These are phyloP conservation scores for Xylocampa areola DNA, from an alignment of 2,888 invertebrate genomes.

Conservation along the genomic window DNA sequence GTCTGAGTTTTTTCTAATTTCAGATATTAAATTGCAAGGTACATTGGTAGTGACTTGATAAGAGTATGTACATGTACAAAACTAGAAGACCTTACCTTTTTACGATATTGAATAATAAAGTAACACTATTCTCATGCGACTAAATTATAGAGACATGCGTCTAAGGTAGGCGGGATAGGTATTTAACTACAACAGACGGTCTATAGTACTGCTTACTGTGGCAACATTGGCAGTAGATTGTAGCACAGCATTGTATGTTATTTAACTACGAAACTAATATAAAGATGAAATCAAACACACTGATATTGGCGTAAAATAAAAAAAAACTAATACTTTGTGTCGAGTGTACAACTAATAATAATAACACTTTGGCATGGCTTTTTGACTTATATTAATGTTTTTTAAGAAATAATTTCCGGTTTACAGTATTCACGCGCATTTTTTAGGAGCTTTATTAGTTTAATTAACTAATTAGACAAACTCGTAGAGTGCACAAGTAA, in stretches of 20 bases:
- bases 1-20: slow-evolving; percentile 56
- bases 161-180: slow-evolving; percentile 58
- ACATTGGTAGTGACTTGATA: slow-evolving; percentile 8
- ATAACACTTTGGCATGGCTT: too few relatives aligned
- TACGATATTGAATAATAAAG: slow-evolving; percentile 13
- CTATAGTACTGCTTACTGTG: slow-evolving; percentile 56
- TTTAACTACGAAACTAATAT: slow-evolving; percentile 55
- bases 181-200: slow-evolving; percentile 64
- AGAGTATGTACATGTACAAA: slow-evolving; percentile 23
- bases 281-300: slow-evolving; percentile 37
- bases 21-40: slow-evolving; percentile 37
- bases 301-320: slow-evolving; percentile 18
- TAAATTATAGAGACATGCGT: slow-evolving; percentile 64
- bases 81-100: slow-evolving; percentile 56
- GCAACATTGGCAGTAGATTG: slow-evolving; percentile 64
- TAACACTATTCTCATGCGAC: slow-evolving; percentile 67
- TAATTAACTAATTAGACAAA: too few relatives aligned
- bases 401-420: too few relatives aligned
- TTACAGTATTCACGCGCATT: too few relatives aligned
- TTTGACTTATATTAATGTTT: too few relatives aligned
- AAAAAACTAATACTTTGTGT: slow-evolving; percentile 23
- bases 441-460: too few relatives aligned
- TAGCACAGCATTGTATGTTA: slow-evolving; percentile 83
- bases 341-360: slow-evolving; percentile 12
- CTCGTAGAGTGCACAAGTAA: too few relatives aligned